Base-by-base conservation (phyloP, 2,888 invertebrate genomes). In the Achlya flavicornis region DNA sequence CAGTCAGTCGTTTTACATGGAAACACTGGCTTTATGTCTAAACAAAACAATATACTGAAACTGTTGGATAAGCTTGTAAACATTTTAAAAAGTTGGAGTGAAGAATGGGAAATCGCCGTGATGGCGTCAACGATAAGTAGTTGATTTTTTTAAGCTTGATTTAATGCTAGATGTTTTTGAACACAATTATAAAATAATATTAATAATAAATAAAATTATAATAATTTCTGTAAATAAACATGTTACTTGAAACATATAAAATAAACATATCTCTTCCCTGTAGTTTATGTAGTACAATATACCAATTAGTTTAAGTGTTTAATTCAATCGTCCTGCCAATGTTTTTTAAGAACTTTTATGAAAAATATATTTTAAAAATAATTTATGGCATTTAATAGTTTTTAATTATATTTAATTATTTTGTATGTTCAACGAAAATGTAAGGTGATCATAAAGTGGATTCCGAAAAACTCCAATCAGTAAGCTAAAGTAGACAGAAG, bases 1-100 rank as follows among this genome's bases (percentile, higher is more conserved):
- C 95, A 1, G 95, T 95, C 59, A 94, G 89, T 65, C 91, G 96
- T 69, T 96, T 96, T 77, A 94, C 94, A 67, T 95, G 95, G 84
- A 93, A 90, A 74, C 96, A 96, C 76, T 96, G 96, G 96, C 90
- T 96, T 6, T 96, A 95, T 72, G 95, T 96, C 33, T 96, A 95
- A 94, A 66, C 19, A 26, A 26, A 4, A 16, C 26, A 61, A 57
- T 26, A 58, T n/a, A 32, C 4, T 43, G 35, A 12, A 58, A 46
- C 57, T 10, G 53, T 19, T 53, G 53, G 53, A 53, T 10, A 53
- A 19, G 53, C 53, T 53, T 19, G 53, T 6, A 7, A 16, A 48
- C 16, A 19, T 19, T 53, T 53, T 8, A 10, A 19, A 19, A 53
- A 19, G 19, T 10, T 6, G 48, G 7, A n/a, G 48, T 16, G 7